phyloP scores from a whole-genome alignment of 1,140 invertebrate genomes.

The Ctenoplectra terminalis region DNA sequence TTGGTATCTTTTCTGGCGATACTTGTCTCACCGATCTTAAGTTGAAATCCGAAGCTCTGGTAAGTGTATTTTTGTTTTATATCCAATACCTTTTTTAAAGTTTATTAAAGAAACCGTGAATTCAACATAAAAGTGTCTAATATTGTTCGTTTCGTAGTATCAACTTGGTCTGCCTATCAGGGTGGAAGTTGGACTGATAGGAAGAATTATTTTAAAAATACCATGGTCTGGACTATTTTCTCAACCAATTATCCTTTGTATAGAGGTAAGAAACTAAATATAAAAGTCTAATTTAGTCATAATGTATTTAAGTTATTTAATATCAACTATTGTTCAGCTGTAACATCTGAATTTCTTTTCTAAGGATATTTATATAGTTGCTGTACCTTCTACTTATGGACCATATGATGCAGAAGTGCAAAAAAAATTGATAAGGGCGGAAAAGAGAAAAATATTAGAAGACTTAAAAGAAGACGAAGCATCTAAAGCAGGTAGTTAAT shows the following conservation, averaged over 20 bases:
- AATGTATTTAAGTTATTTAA: not conserved
- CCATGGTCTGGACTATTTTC: conserved; percentile 90
- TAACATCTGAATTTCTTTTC: conserved; percentile 42
- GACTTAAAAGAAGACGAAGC: conserved; percentile 81
- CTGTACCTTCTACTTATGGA: conserved; percentile 88
- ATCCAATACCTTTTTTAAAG: conserved; percentile 14
- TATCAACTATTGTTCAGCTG: not conserved
- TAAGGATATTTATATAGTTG: conserved; percentile 89
- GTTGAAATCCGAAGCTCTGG: conserved; percentile 91
- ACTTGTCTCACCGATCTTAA: conserved; percentile 90
- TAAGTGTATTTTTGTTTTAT: conserved; percentile 78
- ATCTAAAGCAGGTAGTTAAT: conserved; percentile 77
- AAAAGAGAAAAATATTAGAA: conserved; percentile 87
- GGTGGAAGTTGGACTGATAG: conserved; percentile 90
- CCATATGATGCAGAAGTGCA: conserved; percentile 90
- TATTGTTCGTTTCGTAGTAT: conserved; percentile 84
- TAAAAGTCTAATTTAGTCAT: not conserved
- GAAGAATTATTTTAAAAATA: conserved; percentile 89
- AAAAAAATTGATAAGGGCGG: conserved; percentile 87
- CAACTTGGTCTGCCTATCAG: conserved; percentile 91
- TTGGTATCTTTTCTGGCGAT: conserved; percentile 92
- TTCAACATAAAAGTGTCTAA: not conserved
- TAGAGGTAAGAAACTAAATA: conserved; percentile 84
- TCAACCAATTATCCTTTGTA: conserved; percentile 87
- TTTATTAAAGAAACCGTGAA: not conserved